A percentile compares a stretch with the other conserved stretches of the same genome.
phyloP scores from a whole-genome alignment of 2,797 vertebrate species.

The Paramormyrops hopkinsi region DNA sequence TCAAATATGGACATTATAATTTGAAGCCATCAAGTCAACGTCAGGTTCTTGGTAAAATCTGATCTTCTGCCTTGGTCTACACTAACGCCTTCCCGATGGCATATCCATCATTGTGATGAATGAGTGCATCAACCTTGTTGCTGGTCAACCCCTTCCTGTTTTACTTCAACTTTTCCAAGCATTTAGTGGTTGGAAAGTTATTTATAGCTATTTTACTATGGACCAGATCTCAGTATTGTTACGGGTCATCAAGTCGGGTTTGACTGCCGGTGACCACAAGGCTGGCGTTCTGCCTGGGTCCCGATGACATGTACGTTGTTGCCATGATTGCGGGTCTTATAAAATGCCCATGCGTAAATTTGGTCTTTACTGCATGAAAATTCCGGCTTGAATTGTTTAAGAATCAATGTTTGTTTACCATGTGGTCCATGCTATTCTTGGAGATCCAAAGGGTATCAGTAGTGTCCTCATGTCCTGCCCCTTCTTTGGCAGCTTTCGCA shows the following conservation, averaged over 20 bases:
- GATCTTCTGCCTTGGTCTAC: not conserved
- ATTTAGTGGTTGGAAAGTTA: not conserved
- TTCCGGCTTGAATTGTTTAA: not conserved
- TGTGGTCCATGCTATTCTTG: not conserved
- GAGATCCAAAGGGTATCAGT: not conserved
- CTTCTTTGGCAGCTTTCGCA: not conserved
- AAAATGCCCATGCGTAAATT: not conserved
- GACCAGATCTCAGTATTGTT: not conserved
- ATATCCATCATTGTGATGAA: not conserved
- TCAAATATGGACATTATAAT: not conserved
- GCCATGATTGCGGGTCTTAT: not conserved
- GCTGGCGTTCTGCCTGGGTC: not conserved
- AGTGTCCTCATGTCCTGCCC: not conserved
- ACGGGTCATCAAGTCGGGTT: not conserved
- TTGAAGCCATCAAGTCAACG: not conserved
- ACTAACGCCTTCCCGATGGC: not conserved
- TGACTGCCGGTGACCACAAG: not conserved
- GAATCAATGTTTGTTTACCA: not conserved
- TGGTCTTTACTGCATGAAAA: not conserved
- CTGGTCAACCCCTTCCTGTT: not conserved
- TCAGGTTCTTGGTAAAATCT: not conserved
- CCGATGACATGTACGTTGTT: not conserved
- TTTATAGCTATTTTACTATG: not conserved
- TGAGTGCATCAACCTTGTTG: not conserved
- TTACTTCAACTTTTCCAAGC: not conserved